Evolutionary conservation across 1,140 invertebrate genomes (phyloP).

Genomic region (Calosoma granatense): DNA sequence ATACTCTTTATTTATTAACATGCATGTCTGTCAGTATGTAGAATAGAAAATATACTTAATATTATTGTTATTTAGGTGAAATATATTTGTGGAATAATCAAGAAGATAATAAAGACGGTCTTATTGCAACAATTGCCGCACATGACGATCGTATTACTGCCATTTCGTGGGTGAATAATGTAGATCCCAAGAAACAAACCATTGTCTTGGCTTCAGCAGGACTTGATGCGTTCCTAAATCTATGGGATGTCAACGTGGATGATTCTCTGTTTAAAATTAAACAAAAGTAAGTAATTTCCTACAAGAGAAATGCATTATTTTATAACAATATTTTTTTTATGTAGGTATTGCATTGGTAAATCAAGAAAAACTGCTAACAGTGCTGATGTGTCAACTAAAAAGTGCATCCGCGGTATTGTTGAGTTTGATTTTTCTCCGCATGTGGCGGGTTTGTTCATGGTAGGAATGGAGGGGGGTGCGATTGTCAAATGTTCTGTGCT

Average conservation of each 20-base stretch:
- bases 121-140: conserved; percentile 19
- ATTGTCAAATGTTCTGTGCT: conserved; percentile 27
- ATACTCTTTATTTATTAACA: conserved; percentile 6
- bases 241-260: conserved; percentile 26
- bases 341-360: neutral
- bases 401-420: conserved; percentile 24
- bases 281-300: conserved; percentile 20
- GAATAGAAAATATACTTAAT: no score
- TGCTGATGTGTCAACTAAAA: conserved; percentile 19
- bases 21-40: no score
- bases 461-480: conserved; percentile 29
- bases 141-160: conserved; percentile 27
- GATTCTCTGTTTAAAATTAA: conserved; percentile 19
- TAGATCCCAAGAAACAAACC: conserved; percentile 20
- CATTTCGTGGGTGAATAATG: conserved; percentile 26
- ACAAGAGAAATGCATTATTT: conserved; percentile 2
- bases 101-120: conserved; percentile 24
- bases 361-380: conserved; percentile 14
- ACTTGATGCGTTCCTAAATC: conserved; percentile 25
- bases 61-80: conserved; percentile 23
- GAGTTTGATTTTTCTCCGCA: conserved; percentile 31
- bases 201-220: conserved; percentile 26
- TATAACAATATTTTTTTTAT: conserved; percentile 1
- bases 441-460: conserved; percentile 28
- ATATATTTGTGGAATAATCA: conserved; percentile 29